These are phyloP conservation scores for Tamandua tetradactyla DNA, from an alignment of 2,797 vertebrate genomes.

Conservation along the genomic window DNA sequence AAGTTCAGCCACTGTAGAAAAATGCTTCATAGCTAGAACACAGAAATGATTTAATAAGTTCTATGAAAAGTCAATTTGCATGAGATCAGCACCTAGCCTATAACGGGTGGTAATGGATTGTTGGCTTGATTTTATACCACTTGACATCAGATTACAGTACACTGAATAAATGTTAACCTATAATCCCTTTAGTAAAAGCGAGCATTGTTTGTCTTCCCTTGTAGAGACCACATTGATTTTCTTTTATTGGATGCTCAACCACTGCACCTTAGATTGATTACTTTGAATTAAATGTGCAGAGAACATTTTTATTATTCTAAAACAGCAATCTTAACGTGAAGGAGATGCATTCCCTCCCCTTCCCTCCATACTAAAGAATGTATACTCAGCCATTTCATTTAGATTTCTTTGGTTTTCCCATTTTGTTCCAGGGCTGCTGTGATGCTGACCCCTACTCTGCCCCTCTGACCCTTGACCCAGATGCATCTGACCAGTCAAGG, in stretches of 20 bases:
- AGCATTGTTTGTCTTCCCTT: slow-evolving; percentile 93
- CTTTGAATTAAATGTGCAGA: slow-evolving; percentile 93
- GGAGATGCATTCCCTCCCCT: slow-evolving; percentile 68
- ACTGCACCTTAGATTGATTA: slow-evolving; percentile 93
- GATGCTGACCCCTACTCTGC: slow-evolving; percentile 95
- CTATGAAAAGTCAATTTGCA: slow-evolving; percentile 90
- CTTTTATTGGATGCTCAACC: slow-evolving; percentile 95
- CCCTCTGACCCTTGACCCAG: slow-evolving; percentile 96
- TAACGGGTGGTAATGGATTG: slow-evolving; percentile 94
- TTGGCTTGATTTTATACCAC: slow-evolving; percentile 94
- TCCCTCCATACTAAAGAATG: slow-evolving; percentile 65
- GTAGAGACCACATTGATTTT: slow-evolving; percentile 93
- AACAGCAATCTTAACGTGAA: slow-evolving; percentile 85
- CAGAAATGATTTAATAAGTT: slow-evolving; percentile 87
- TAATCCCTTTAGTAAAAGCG: slow-evolving; percentile 93
- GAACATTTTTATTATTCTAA: slow-evolving; percentile 92
- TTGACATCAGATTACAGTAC: slow-evolving; percentile 91
- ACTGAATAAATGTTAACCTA: slow-evolving; percentile 97
- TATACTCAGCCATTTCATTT: slow-evolving; percentile 86
- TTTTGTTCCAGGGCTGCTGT: slow-evolving; percentile 88
- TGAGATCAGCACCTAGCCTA: slow-evolving; percentile 91
- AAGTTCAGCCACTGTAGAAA: slow-evolving; percentile 81
- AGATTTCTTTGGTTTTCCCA: slow-evolving; percentile 87
- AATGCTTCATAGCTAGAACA: slow-evolving; percentile 83
- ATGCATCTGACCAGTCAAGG: slow-evolving; percentile 99